Evolutionary conservation across 2,797 vertebrate genomes (phyloP).

Genomic region (Anguilla megastoma): DNA sequence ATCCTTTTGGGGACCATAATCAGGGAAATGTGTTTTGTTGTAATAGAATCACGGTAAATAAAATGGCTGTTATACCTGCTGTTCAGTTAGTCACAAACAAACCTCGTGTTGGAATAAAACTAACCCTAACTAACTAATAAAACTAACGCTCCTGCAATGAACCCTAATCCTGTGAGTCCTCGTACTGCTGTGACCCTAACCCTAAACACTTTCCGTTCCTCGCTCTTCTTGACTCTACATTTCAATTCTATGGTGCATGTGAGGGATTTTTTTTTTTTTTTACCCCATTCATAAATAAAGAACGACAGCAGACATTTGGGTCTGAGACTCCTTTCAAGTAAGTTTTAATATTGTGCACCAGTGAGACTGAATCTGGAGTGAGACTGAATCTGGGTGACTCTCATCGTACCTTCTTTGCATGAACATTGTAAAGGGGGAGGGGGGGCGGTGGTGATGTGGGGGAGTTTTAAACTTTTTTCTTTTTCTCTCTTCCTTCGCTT

Average conservation of each 20-base stretch:
- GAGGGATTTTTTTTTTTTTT: background rate
- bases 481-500: slow-evolving; percentile 61
- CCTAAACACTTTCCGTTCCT: too few relatives aligned
- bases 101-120: too few relatives aligned
- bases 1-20: too few relatives aligned
- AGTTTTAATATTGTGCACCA: slow-evolving; percentile 82
- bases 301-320: slow-evolving; percentile 19
- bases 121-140: too few relatives aligned
- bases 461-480: slow-evolving; percentile 2
- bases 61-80: too few relatives aligned
- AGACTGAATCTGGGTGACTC: slow-evolving; percentile 70
- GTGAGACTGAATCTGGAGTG: slow-evolving; percentile 71
- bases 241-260: background rate
- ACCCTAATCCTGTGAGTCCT: too few relatives aligned
- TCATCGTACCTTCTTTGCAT: slow-evolving; percentile 67
- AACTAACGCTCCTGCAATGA: too few relatives aligned
- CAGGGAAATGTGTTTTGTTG: too few relatives aligned
- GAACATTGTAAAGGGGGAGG: slow-evolving; percentile 50
- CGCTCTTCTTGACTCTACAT: background rate
- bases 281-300: slow-evolving; percentile 15
- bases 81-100: too few relatives aligned
- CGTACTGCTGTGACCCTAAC: too few relatives aligned
- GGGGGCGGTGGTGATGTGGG: slow-evolving; percentile 49
- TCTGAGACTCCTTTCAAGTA: slow-evolving; percentile 70
- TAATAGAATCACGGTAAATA: too few relatives aligned